Conservation (phyloP, 2,113 vertebrate genomes). For the Pardalotus punctatus region DNA sequence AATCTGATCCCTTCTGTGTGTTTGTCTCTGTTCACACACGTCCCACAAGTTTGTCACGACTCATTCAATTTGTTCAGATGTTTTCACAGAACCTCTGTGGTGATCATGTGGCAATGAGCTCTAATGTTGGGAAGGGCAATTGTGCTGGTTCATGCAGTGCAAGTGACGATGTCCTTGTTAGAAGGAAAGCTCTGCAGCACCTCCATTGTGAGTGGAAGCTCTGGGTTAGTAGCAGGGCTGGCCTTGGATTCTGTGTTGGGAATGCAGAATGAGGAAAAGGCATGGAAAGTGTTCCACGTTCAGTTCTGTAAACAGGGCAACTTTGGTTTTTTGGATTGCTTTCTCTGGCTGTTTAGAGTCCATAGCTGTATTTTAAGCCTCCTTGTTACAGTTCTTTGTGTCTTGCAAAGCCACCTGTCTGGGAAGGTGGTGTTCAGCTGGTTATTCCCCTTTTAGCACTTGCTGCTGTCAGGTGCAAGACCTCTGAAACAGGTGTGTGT, state of each 20-base stretch:
- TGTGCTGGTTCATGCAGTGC: not conserved
- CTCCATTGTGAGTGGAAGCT: slow-evolving; percentile 15
- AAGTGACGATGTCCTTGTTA: not conserved
- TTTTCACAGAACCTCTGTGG: not conserved
- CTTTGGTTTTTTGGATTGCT: not conserved
- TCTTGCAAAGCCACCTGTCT: not conserved
- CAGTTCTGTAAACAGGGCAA: not conserved
- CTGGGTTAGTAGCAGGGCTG: not conserved
- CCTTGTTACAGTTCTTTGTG: not conserved
- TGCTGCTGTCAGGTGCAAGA: not conserved
- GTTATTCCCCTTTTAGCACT: not conserved
- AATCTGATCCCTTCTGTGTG: fast-evolving
- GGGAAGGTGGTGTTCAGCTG: not conserved
- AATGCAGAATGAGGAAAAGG: slow-evolving; percentile 12
- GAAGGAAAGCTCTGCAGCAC: not conserved
- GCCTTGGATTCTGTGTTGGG: not conserved
- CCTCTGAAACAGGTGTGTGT: not conserved
- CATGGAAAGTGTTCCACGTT: not conserved
- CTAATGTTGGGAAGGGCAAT: not conserved
- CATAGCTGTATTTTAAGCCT: not conserved
- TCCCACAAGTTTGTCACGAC: not conserved
- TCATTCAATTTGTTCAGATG: not conserved
- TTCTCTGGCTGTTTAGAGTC: not conserved
- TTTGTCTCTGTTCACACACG: not conserved
- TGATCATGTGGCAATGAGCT: slow-evolving; percentile 1